Evolutionary conservation across 2,113 vertebrate genomes (phyloP), one percentile per base, ranked within the genome.

Genomic region (Nesoenas mayeri): DNA sequence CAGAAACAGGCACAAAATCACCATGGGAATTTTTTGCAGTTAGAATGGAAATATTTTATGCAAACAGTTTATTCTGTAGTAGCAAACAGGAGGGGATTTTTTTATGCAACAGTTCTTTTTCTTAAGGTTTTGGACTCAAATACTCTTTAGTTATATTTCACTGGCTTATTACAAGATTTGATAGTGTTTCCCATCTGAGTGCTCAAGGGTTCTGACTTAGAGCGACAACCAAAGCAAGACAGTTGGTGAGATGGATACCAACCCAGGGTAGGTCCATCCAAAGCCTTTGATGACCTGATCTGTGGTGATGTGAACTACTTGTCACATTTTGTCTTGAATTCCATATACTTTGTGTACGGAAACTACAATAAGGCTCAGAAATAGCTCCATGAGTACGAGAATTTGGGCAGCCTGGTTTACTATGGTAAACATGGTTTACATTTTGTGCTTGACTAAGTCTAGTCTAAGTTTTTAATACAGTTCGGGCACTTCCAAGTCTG

Each of bases 1-100:
- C 22, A 91, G 61, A 72, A 75, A 81, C n/a, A 77, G 6, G 65
- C 94, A 89, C 48, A 89, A 85, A 92, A 93, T 38, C 77, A 71
- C 61, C 79, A 53, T 6, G 32, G 83, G 86, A 79, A 31, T 77
- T 84, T 93, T 50, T 78, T 88, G 57, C 88, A 69, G 82, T 57
- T 50, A 25, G 69, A 66, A 62, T 50, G 62, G 80, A 84, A 96
- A 92, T 88, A 87, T 65, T 89, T 94, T 34, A 61, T 16, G 34
- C 66, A 88, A 89, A 88, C 51, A 40, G 19, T 83, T 96, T 79
- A 85, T 69, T 51, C 53, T 38, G 26, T 11, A 5, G 5, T 34
- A 18, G 56, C 38, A 66, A 96, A 90, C 24, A 56, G 53, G 34
- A 79, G 34, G 29, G 14, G 29, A 31, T 3, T 11, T 70, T 65